Percentiles rank a stretch among this genome's conserved stretches.
Evolutionary conservation across 2,113 vertebrate species (phyloP).

Genomic region (Hemibagrus wyckioides): DNA sequence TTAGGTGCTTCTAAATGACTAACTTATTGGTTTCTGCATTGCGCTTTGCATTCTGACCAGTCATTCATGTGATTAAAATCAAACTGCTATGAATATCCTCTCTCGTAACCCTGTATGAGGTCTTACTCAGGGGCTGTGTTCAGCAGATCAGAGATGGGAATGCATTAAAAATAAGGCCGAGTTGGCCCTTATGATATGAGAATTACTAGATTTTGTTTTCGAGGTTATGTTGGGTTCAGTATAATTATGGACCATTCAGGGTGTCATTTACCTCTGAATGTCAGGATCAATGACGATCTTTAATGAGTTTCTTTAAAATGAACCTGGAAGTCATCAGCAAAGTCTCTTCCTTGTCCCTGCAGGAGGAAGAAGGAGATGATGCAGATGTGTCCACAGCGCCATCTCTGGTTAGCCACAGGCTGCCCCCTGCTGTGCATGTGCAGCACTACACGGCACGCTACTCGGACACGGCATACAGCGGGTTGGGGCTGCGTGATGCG

Average conservation of each 20-base stretch:
- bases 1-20: neutral
- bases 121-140: neutral
- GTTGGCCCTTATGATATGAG: neutral
- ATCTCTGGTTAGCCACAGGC: slow-evolving; percentile 76
- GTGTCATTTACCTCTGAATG: neutral
- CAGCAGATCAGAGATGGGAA: neutral
- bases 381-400: slow-evolving; percentile 73
- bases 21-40: slow-evolving; percentile 6
- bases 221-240: neutral
- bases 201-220: neutral
- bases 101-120: neutral
- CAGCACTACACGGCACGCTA: slow-evolving; percentile 83
- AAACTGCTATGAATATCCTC: neutral
- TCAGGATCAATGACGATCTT: neutral
- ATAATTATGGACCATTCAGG: neutral
- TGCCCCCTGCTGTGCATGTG: slow-evolving; percentile 75
- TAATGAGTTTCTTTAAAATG: neutral
- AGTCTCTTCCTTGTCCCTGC: neutral
- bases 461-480: slow-evolving; percentile 76
- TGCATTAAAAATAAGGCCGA: neutral
- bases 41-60: neutral
- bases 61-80: neutral
- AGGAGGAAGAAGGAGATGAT: slow-evolving; percentile 95
- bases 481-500: slow-evolving; percentile 77
- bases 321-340: neutral